A percentile compares a stretch with the other conserved stretches of the same genome.
Conservation (phyloP, 1,140 invertebrate genomes). For the Dendrolimus punctatus region DNA sequence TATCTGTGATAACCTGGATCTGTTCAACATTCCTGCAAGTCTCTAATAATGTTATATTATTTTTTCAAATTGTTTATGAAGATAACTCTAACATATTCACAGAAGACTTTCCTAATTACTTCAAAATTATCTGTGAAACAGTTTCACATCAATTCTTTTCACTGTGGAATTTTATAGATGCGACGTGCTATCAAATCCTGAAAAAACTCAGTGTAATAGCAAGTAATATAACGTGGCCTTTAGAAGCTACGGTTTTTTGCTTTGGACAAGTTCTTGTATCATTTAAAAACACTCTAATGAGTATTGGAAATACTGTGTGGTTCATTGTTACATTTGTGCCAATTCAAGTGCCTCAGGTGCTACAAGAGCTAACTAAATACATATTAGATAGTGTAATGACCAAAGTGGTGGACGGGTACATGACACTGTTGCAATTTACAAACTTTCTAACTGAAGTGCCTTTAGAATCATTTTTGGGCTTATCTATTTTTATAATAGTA, state of each 20-base stretch:
- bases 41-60: constrained; percentile 27
- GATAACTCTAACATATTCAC: constrained; percentile 53
- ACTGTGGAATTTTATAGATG: constrained; percentile 18
- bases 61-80: constrained; percentile 59
- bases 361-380: constrained; percentile 29
- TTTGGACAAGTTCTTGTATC: constrained; percentile 33
- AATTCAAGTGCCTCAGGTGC: constrained; percentile 44
- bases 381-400: constrained; percentile 28
- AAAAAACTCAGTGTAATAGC: constrained; percentile 20
- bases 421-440: constrained; percentile 43
- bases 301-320: constrained; percentile 51
- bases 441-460: constrained; percentile 64
- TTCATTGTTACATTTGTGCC: constrained; percentile 56
- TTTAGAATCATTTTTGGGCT: constrained; percentile 57
- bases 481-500: constrained; percentile 46
- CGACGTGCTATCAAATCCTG: constrained; percentile 11
- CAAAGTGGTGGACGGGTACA: constrained; percentile 36
- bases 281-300: constrained; percentile 41
- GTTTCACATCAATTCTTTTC: constrained; percentile 21
- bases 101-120: constrained; percentile 47
- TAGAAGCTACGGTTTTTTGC: constrained; percentile 24
- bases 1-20: constrained; percentile 28
- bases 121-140: constrained; percentile 24
- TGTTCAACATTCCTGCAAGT: constrained; percentile 22
- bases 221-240: constrained; percentile 24